Percentiles rank a stretch among this genome's conserved stretches.
Conservation (phyloP, 2,888 invertebrate species). For the Mantis religiosa region DNA sequence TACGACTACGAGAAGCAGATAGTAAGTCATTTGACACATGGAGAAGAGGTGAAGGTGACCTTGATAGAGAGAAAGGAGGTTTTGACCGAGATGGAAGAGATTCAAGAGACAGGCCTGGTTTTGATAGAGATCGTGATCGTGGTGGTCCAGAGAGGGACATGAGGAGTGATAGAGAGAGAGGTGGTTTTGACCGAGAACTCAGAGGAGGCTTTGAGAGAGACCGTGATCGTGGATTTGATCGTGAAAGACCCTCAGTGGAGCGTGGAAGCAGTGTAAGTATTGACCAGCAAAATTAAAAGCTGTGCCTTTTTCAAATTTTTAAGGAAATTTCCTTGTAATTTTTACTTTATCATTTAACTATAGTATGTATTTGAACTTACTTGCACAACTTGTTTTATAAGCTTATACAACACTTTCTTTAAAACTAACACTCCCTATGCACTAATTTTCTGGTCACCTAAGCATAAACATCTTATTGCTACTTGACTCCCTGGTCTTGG, state of each 20-base stretch:
- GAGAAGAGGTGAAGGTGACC: not conserved
- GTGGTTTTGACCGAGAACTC: conserved; percentile 22
- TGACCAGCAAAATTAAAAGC: too few species aligned
- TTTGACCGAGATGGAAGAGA: conserved; percentile 29
- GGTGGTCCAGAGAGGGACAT: conserved; percentile 9
- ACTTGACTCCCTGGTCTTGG: too few species aligned
- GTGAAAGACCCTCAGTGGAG: not conserved
- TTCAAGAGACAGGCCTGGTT: conserved; percentile 28
- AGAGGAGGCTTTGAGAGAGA: conserved; percentile 13
- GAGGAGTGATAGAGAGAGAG: conserved; percentile 32
- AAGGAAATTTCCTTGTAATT: too few species aligned
- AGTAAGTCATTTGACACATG: not conserved
- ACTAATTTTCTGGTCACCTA: too few species aligned
- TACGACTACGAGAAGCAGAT: not conserved
- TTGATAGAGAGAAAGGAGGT: conserved; percentile 20
- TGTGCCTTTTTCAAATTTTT: too few species aligned
- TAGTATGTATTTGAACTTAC: too few species aligned
- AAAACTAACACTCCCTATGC: too few species aligned
- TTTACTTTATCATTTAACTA: too few species aligned
- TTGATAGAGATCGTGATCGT: conserved; percentile 28
- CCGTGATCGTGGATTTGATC: conserved; percentile 12
- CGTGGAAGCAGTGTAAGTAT: not conserved
- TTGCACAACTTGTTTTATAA: too few species aligned
- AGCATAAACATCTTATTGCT: too few species aligned
- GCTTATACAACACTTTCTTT: too few species aligned